These are phyloP conservation scores for Scaeva pyrastri DNA, from an alignment of 2,888 invertebrate genomes.

Conservation along the genomic window DNA sequence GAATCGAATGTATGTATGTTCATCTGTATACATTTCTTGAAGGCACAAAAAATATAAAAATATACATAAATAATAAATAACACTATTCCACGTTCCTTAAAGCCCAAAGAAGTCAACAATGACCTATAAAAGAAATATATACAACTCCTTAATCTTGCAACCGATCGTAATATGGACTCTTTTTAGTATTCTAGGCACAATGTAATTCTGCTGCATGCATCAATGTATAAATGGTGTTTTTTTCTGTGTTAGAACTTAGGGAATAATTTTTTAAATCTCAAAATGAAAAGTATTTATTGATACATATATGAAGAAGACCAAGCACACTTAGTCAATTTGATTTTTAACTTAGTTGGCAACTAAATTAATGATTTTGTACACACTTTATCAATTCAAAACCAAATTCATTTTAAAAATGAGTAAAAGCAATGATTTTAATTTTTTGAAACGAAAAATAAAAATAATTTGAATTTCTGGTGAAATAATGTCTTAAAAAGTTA, in stretches of 20 bases:
- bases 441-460: no score
- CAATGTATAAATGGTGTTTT: conserved; percentile 15
- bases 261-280: no score
- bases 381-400: no score
- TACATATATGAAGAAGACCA: no score
- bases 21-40: not conserved
- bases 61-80: not conserved
- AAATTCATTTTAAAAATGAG: no score
- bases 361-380: no score
- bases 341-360: no score
- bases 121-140: conserved; percentile 59
- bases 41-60: not conserved
- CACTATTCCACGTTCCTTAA: conserved; percentile 40
- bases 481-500: no score
- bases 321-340: no score
- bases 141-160: conserved; percentile 64
- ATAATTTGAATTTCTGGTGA: no score
- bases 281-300: no score
- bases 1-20: not conserved
- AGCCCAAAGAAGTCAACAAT: conserved; percentile 46
- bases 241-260: not conserved
- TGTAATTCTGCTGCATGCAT: conserved; percentile 5
- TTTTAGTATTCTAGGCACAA: conserved; percentile 34
- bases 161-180: conserved; percentile 49
- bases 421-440: no score